A percentile compares a stretch with the other conserved stretches of the same genome.
Evolutionary conservation across 2,113 vertebrate genomes (phyloP).

Genomic region (Conger conger): DNA sequence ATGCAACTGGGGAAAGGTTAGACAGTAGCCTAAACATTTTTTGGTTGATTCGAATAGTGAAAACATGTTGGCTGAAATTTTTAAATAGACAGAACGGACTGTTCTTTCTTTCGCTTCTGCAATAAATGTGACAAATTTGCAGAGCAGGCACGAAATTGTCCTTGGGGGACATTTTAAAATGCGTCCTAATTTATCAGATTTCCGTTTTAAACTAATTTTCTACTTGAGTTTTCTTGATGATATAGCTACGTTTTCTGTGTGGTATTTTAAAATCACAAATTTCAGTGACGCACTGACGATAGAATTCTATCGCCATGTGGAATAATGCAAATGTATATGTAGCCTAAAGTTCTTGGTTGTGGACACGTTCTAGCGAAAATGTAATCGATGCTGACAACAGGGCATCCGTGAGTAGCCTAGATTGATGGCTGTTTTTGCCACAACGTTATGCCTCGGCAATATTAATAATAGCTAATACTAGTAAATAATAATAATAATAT

Average conservation of each 20-base stretch:
- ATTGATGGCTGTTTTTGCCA: not conserved
- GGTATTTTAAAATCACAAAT: constrained; percentile 14
- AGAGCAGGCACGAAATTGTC: constrained; percentile 11
- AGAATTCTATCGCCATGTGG: constrained; percentile 9
- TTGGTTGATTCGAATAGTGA: not conserved
- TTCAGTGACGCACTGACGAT: constrained; percentile 13
- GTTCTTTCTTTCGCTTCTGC: not conserved
- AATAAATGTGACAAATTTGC: not conserved
- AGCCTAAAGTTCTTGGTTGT: not conserved
- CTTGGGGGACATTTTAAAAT: not conserved
- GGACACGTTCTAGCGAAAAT: not conserved
- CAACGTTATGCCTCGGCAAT: not conserved
- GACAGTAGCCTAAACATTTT: not conserved
- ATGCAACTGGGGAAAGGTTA: not conserved
- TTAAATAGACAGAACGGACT: not conserved
- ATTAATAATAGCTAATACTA: not conserved
- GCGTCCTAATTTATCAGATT: constrained; percentile 16
- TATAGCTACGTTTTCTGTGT: not conserved
- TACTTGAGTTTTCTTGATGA: not conserved
- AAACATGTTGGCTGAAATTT: not conserved
- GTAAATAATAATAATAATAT: too few relatives aligned
- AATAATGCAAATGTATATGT: not conserved
- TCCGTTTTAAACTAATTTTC: constrained; percentile 1
- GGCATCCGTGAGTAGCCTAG: not conserved
- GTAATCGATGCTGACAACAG: not conserved